Percentiles rank a stretch among this genome's conserved stretches.
Evolutionary conservation across 1,140 invertebrate genomes (phyloP).

Genomic region (Drosophila leontia): DNA sequence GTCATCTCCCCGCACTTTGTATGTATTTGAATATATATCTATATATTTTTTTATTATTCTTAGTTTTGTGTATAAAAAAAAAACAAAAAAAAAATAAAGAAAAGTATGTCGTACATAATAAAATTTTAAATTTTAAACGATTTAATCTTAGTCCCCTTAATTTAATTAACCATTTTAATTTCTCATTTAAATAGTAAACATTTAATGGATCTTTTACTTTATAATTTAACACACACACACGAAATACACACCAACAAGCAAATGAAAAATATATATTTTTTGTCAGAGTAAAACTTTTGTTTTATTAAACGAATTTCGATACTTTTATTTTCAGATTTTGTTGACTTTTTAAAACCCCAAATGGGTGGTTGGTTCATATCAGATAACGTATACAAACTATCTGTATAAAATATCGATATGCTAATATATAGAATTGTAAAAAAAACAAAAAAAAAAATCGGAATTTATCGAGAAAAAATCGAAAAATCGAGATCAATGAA

Average conservation of each 20-base stretch:
- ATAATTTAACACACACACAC: constrained; percentile 40
- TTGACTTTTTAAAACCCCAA: neutral
- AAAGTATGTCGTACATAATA: constrained; percentile 11
- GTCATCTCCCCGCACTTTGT: constrained; percentile 19
- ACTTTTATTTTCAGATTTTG: constrained; percentile 7
- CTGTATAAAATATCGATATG: constrained; percentile 53
- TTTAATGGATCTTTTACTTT: constrained; percentile 41
- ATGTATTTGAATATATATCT: constrained; percentile 44
- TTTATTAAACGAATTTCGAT: constrained; percentile 4
- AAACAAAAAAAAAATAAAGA: constrained; percentile 15
- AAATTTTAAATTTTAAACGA: constrained; percentile 29
- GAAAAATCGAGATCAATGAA: constrained; percentile 24
- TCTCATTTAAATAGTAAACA: constrained; percentile 39
- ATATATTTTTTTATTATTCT: constrained; percentile 40
- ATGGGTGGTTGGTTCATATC: constrained; percentile 43
- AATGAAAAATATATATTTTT: constrained; percentile 47
- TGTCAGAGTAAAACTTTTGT: constrained; percentile 49
- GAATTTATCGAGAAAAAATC: neutral
- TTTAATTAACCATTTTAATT: constrained; percentile 45
- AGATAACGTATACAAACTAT: constrained; percentile 44
- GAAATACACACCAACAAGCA: constrained; percentile 9
- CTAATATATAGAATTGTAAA: constrained; percentile 29
- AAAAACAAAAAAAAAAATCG: constrained; percentile 37
- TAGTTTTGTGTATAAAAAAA: constrained; percentile 47
- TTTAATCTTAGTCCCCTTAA: constrained; percentile 35